Conservation (phyloP, 2,113 vertebrate genomes). For the Centropus unirufus region DNA sequence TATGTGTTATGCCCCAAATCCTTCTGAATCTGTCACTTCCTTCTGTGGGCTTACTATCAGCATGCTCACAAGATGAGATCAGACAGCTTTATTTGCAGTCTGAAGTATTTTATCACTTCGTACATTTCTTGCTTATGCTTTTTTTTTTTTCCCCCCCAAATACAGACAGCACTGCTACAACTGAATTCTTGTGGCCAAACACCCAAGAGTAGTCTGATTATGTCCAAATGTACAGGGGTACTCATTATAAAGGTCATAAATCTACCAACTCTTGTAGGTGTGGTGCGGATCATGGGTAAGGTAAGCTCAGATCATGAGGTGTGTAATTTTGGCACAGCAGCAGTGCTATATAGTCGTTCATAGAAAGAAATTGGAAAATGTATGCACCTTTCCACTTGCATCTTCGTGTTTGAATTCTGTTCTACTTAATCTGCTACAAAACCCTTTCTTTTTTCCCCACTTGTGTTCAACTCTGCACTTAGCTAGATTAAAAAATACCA, state of each 20-base stretch:
- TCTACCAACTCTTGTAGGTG: background rate
- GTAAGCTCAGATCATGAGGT: no score
- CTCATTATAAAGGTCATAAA: background rate
- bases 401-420: background rate
- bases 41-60: background rate
- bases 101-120: background rate
- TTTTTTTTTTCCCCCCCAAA: background rate
- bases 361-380: background rate
- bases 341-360: background rate
- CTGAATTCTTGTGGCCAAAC: background rate
- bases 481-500: background rate
- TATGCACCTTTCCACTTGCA: background rate
- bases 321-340: background rate
- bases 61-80: background rate
- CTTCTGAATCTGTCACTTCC: background rate
- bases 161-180: background rate
- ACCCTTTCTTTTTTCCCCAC: background rate
- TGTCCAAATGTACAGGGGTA: background rate
- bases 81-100: background rate
- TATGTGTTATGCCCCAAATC: background rate
- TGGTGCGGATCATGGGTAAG: background rate
- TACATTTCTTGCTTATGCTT: background rate
- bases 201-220: background rate
- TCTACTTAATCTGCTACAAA: background rate
- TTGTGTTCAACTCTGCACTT: constrained; percentile 1